Conservation (phyloP, 2,888 invertebrate species). For the Atethmia centrago region DNA sequence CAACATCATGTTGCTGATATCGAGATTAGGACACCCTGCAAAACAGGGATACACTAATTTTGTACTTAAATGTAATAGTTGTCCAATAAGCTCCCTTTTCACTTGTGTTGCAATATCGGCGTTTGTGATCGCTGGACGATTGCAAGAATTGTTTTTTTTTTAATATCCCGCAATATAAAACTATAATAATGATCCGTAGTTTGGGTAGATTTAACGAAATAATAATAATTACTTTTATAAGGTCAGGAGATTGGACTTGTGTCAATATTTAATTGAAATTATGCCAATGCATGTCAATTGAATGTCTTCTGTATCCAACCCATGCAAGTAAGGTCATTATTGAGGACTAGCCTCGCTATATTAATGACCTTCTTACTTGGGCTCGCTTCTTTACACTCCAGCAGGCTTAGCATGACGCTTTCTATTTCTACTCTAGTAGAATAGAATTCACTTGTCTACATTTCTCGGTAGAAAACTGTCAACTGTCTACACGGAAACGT, state of each 20-base stretch:
- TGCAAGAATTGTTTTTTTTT: conserved; percentile 30
- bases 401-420: too few relatives aligned
- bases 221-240: conserved; percentile 29
- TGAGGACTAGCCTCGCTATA: conserved; percentile 34
- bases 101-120: conserved; percentile 35
- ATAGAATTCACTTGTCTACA: too few relatives aligned
- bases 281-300: conserved; percentile 47
- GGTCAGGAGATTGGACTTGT: conserved; percentile 27
- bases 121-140: conserved; percentile 57
- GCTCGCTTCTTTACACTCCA: conserved; percentile 59
- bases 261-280: conserved; percentile 50
- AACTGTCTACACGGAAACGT: too few relatives aligned
- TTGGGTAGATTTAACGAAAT: conserved; percentile 32
- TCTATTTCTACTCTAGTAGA: too few relatives aligned
- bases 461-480: too few relatives aligned
- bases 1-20: conserved; percentile 13
- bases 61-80: conserved; percentile 59
- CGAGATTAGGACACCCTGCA: conserved; percentile 53
- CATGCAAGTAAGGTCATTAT: conserved; percentile 8
- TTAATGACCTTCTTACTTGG: conserved; percentile 24
- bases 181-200: conserved; percentile 26
- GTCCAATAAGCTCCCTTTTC: conserved; percentile 38
- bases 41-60: conserved; percentile 55
- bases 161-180: conserved; percentile 29
- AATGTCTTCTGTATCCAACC: conserved; percentile 44